Base-by-base conservation (phyloP, 2,888 invertebrate genomes). In the Thera britannica region DNA sequence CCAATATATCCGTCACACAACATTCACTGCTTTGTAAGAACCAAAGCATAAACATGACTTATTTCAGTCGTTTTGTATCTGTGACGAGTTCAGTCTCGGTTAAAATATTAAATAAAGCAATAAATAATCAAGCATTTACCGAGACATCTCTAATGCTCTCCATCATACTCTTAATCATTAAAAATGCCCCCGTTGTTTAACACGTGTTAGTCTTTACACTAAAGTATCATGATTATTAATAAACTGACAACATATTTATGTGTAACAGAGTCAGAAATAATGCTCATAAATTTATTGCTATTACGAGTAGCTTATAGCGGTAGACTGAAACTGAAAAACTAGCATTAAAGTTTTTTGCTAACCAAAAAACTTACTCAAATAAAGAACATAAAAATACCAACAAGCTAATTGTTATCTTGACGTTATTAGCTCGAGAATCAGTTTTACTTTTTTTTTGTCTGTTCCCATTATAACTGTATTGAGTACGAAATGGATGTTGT, bases 161-260 rank as follows among this genome's bases (percentile, higher is more conserved):
- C 61, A 66, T 71, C 68, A 77, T 73, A 75, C 5, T 78, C 77
- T 79, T 80, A 81, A 83, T 78, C 73, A 75, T 74, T 77, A 80
- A 72, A 79, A 82, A 81, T 79, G 74, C 74, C 72, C 74, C 74
- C 76, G 78, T 80, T 77, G 80, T 79, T 80, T 70, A 85, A 86
- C 90, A 89, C 81, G 80, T 89, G 89, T 85, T 80, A 76, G 75
- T 77, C 78, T 84, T 82, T 86, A 84, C 60, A 76, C 75, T 78
- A 75, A 76, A 79, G 82, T 82, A 81, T 83, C 83, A 78, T 63
- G 76, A 62, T 76, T 88, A 90, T 90, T 88, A 87, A 89, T 90
- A 89, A 77, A 83, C 85, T 84, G 90, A 84, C 87, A 88, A 89
- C 86, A 82, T 87, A 90, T 90, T 90, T 89, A 90, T 89, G 86